Evolutionary conservation across 2,797 vertebrate species (phyloP).

Genomic region (Oreochromis grahami): DNA sequence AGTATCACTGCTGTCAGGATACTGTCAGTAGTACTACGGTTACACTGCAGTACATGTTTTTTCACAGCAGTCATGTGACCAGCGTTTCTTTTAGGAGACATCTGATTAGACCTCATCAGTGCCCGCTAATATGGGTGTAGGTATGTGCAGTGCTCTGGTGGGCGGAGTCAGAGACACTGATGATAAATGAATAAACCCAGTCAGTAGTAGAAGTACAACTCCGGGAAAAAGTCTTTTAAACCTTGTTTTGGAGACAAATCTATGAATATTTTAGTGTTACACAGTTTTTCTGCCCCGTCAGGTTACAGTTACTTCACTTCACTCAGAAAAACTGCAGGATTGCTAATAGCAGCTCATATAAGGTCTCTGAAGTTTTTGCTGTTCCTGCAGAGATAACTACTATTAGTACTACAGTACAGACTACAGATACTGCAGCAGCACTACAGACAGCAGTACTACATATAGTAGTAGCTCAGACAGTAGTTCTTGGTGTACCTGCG

Average conservation of each 20-base stretch:
- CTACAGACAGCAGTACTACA: not conserved
- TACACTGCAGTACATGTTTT: not conserved
- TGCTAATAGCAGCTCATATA: not conserved
- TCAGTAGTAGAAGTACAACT: not conserved
- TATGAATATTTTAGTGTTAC: not conserved
- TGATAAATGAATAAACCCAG: not conserved
- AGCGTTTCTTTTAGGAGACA: not conserved
- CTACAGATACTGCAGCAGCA: not conserved
- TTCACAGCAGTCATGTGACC: not conserved
- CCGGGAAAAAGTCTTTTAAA: not conserved
- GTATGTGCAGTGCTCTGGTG: not conserved
- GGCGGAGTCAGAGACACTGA: not conserved
- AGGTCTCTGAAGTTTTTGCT: not conserved
- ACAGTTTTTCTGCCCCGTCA: not conserved
- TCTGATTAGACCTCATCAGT: not conserved
- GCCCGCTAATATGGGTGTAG: not conserved
- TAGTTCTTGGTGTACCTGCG: conserved; percentile 15
- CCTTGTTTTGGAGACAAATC: not conserved
- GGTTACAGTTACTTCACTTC: not conserved
- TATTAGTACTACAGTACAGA: not conserved
- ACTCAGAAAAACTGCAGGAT: not conserved
- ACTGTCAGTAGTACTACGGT: not conserved
- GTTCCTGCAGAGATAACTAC: not conserved
- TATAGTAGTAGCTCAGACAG: not conserved
- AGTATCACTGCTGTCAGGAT: fast-evolving